Evolutionary conservation across 2,888 invertebrate species (phyloP).

Genomic region (Zele albiditarsus): DNA sequence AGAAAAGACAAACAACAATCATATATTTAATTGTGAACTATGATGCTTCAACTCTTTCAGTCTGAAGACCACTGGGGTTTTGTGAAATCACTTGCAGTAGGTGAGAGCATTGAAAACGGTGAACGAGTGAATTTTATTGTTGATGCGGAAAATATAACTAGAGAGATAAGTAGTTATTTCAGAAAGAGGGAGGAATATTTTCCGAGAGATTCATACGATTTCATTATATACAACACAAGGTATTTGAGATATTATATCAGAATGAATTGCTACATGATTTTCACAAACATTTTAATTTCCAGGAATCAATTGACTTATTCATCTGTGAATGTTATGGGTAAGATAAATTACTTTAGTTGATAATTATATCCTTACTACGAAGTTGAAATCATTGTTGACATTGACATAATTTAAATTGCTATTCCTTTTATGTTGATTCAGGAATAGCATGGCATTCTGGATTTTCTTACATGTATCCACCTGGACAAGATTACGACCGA

Average conservation of each 20-base stretch:
- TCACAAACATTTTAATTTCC: background rate
- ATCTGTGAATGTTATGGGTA: background rate
- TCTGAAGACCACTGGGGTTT: background rate
- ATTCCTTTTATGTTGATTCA: background rate
- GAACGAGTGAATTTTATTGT: background rate
- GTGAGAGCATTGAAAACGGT: background rate
- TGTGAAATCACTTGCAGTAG: background rate
- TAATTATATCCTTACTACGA: too few relatives aligned
- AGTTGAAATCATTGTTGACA: too few relatives aligned
- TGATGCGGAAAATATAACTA: background rate
- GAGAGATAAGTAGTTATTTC: background rate
- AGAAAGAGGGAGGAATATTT: background rate
- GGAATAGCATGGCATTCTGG: background rate
- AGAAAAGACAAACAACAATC: too few relatives aligned
- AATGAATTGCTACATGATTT: too few relatives aligned
- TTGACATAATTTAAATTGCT: too few relatives aligned
- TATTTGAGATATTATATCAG: too few relatives aligned
- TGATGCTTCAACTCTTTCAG: too few relatives aligned
- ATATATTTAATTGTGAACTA: too few relatives aligned
- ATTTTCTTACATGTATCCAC: background rate
- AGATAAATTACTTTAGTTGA: background rate
- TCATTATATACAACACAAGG: background rate
- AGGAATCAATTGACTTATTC: background rate
- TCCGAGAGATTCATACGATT: background rate
- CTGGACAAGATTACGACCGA: conserved; percentile 48